Evolutionary conservation across 2,797 vertebrate species (phyloP).

Genomic region (Lepilemur ruficaudatus): DNA sequence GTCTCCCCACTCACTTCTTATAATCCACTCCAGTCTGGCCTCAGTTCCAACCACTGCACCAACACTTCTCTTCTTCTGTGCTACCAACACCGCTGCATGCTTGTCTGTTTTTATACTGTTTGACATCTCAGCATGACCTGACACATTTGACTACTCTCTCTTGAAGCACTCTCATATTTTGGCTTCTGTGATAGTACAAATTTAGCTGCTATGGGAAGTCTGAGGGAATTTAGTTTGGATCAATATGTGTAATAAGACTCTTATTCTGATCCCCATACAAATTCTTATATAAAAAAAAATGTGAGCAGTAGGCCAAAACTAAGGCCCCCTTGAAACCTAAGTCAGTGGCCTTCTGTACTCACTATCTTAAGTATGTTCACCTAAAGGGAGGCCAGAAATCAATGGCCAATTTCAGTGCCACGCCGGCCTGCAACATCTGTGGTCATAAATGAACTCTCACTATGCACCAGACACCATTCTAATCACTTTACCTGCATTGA

Average conservation of each 20-base stretch:
- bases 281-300: not conserved
- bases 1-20: not conserved
- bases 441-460: not conserved
- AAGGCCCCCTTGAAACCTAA: constrained; percentile 13
- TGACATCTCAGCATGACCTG: not conserved
- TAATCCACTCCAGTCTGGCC: not conserved
- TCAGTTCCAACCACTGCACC: not conserved
- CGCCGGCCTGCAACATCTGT: not conserved
- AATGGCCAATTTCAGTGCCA: not conserved
- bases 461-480: not conserved
- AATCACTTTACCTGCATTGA: not conserved
- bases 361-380: not conserved
- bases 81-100: not conserved
- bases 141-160: not conserved
- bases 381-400: not conserved
- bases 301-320: not conserved
- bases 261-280: not conserved
- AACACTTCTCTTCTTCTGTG: not conserved
- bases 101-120: not conserved
- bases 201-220: not conserved
- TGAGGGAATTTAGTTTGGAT: constrained; percentile 17
- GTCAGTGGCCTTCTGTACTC: not conserved
- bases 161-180: not conserved
- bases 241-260: not conserved
- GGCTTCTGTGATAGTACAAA: not conserved